Conservation (phyloP, 23 tunicate genomes). For the Oikopleura vanhoeffeni region DNA sequence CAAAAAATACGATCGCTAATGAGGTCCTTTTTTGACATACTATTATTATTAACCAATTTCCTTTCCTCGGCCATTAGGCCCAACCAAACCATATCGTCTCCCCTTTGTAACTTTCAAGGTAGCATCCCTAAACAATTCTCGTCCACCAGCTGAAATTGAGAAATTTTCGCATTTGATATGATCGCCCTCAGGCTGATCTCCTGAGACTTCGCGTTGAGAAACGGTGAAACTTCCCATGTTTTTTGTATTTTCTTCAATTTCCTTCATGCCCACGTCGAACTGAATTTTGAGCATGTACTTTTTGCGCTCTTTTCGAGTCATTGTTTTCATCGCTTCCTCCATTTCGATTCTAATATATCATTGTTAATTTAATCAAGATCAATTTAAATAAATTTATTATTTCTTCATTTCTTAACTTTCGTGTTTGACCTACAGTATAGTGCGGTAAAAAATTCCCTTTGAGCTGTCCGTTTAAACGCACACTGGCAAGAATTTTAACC, state of each 20-base stretch:
- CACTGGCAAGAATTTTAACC: too few species aligned
- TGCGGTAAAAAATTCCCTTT: too few species aligned
- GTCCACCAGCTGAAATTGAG: constrained; percentile 92
- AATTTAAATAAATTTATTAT: too few species aligned
- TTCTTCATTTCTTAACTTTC: too few species aligned
- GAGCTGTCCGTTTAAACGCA: too few species aligned
- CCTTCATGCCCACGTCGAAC: neutral
- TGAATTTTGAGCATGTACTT: constrained; percentile 53
- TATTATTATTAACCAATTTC: too few species aligned
- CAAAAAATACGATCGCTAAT: too few species aligned
- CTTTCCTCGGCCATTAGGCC: constrained; percentile 98
- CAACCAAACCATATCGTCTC: constrained; percentile 79
- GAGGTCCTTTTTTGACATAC: too few species aligned
- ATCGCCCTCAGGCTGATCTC: constrained; percentile 27
- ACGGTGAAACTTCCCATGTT: constrained; percentile 63
- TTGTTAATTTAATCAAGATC: too few species aligned
- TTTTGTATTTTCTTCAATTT: constrained; percentile 40
- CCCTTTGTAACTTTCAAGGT: constrained; percentile 65
- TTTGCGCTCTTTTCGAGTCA: constrained; percentile 81
- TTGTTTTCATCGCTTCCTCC: constrained; percentile 54
- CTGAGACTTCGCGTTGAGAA: constrained; percentile 27
- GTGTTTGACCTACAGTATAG: too few species aligned
- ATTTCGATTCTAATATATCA: neutral
- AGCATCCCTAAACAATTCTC: constrained; percentile 84
- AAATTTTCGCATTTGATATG: constrained; percentile 78